phyloP scores from a whole-genome alignment of 2,888 invertebrate species.

The Acanthoscelides obtectus region DNA sequence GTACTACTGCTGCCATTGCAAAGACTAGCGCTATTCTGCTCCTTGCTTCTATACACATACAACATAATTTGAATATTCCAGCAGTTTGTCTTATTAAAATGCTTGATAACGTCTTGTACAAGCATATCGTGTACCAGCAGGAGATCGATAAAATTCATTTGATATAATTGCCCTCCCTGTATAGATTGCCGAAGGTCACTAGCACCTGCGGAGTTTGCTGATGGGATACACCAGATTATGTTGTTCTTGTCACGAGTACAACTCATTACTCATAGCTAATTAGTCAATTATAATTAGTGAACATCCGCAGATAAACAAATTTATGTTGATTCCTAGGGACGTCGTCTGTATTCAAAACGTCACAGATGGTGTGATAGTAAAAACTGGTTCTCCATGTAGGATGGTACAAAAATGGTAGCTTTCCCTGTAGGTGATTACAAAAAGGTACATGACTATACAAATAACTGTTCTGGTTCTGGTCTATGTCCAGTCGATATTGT shows the following conservation, averaged over 20 bases:
- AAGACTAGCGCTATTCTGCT: not conserved
- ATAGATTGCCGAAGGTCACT: conserved; percentile 11
- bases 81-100: not conserved
- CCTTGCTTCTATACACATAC: not conserved
- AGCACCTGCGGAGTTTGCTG: conserved; percentile 17
- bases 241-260: conserved; percentile 25
- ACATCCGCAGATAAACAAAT: conserved; percentile 20
- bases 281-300: conserved; percentile 26
- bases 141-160: not conserved
- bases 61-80: not conserved
- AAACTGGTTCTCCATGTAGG: conserved; percentile 3
- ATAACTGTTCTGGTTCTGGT: too few relatives aligned
- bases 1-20: not conserved
- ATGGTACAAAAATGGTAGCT: not conserved
- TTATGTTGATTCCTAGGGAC: conserved; percentile 12
- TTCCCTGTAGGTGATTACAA: conserved; percentile 1
- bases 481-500: too few relatives aligned
- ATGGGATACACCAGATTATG: conserved; percentile 25
- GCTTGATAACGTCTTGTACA: too few relatives aligned
- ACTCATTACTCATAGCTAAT: conserved; percentile 30
- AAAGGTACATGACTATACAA: too few relatives aligned
- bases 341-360: conserved; percentile 11
- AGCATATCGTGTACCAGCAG: not conserved
- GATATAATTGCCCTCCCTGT: not conserved
- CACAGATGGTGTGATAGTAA: conserved; percentile 14